phyloP scores from a whole-genome alignment of 1,140 invertebrate genomes.

The Anastrepha obliqua region DNA sequence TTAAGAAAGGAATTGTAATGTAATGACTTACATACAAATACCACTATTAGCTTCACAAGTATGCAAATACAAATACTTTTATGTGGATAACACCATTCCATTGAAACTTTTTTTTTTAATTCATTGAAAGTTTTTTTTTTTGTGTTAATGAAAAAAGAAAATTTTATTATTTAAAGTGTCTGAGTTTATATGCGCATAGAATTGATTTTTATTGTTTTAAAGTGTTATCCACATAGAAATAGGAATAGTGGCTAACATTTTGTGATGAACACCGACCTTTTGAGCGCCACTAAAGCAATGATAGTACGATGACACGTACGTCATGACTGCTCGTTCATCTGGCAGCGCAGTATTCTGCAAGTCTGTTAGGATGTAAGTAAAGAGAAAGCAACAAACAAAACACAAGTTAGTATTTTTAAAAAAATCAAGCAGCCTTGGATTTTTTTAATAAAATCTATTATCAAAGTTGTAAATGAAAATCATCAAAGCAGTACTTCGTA shows the following conservation, averaged over 20 bases:
- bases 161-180: too few species aligned
- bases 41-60: background rate
- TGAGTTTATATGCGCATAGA: too few species aligned
- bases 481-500: background rate
- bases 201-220: background rate
- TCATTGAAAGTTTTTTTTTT: too few species aligned
- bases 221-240: background rate
- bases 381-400: conserved; percentile 60
- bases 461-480: background rate
- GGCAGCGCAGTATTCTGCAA: conserved; percentile 98
- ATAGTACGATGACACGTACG: conserved; percentile 99
- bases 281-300: conserved; percentile 99
- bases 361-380: conserved; percentile 80
- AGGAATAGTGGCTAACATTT: background rate
- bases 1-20: background rate
- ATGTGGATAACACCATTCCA: background rate
- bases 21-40: background rate
- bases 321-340: conserved; percentile 99
- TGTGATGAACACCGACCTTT: conserved; percentile 84
- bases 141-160: too few species aligned
- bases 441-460: background rate
- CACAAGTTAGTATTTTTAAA: conserved; percentile 45
- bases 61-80: background rate
- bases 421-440: conserved; percentile 12
- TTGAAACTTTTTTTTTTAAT: background rate